Conservation (phyloP, 2,888 invertebrate species). For the Caenorhabditis sp. region DNA sequence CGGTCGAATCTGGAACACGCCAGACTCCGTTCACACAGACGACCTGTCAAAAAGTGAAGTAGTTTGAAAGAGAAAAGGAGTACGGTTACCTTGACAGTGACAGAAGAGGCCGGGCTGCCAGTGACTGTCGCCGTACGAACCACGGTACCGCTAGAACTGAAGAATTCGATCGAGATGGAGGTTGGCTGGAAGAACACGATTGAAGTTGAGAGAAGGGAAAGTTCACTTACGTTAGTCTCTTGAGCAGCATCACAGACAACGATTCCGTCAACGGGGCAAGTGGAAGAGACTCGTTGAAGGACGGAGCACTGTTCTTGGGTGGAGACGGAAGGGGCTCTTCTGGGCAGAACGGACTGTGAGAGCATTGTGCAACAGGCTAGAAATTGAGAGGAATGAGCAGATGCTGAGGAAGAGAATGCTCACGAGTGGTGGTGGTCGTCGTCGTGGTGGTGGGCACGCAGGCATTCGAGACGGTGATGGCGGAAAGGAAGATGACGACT, state of each 20-base stretch:
- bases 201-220: not conserved
- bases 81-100: slow-evolving; percentile 8
- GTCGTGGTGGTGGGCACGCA: slow-evolving; percentile 49
- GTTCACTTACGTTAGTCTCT: slow-evolving; percentile 48
- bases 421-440: slow-evolving; percentile 47
- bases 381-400: too few species aligned
- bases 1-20: slow-evolving; percentile 17
- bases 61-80: too few species aligned
- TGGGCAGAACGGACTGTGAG: slow-evolving; percentile 13
- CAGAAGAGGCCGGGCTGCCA: slow-evolving; percentile 15
- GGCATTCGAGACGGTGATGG: slow-evolving; percentile 36
- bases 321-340: slow-evolving; percentile 6
- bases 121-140: slow-evolving; percentile 15
- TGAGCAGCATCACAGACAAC: slow-evolving; percentile 57
- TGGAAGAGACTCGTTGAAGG: slow-evolving; percentile 58
- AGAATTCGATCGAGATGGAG: slow-evolving; percentile 30
- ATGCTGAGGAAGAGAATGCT: not conserved
- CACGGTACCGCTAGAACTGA: slow-evolving; percentile 22
- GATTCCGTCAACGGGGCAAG: slow-evolving; percentile 56
- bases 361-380: slow-evolving; percentile 59
- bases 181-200: slow-evolving; percentile 37
- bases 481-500: slow-evolving; percentile 39
- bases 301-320: slow-evolving; percentile 57
- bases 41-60: too few species aligned
- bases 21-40: slow-evolving; percentile 41